A percentile compares a stretch with the other conserved stretches of the same genome.
These are phyloP conservation scores for Ianthella basta DNA, from an alignment of 37 sponge, comb jelly and placozoan genomes.

Conservation along the genomic window DNA sequence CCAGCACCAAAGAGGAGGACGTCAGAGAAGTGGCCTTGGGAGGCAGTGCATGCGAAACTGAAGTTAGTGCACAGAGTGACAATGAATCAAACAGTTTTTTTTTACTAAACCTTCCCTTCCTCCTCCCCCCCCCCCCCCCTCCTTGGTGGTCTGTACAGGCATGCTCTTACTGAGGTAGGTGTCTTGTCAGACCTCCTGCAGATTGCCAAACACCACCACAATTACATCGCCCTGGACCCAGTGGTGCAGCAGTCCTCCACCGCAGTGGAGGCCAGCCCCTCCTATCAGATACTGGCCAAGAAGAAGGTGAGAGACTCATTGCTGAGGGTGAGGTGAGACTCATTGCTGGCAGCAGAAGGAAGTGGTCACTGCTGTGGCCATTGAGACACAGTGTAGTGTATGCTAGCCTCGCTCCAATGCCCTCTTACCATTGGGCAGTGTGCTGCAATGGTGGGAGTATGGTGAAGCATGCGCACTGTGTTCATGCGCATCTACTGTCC, in stretches of 20 bases:
- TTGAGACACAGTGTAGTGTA: not conserved
- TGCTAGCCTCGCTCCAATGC: too few species aligned
- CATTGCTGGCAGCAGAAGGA: too few species aligned
- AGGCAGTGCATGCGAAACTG: conserved; percentile 65
- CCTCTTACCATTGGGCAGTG: too few species aligned
- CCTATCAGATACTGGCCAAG: conserved; percentile 60
- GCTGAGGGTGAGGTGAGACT: too few species aligned
- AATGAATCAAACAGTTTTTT: not conserved
- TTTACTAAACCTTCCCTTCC: not conserved
- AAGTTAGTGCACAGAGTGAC: conserved; percentile 28
- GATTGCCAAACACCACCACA: conserved; percentile 58
- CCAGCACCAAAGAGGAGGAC: conserved; percentile 49
- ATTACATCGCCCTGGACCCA: conserved; percentile 64
- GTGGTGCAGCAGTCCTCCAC: conserved; percentile 36
- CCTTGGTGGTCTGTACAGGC: conserved; percentile 34
- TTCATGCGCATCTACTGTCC: too few species aligned
- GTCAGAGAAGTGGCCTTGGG: conserved; percentile 76
- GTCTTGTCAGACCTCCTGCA: conserved; percentile 70
- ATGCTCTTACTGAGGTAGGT: conserved; percentile 74
- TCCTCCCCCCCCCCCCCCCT: not conserved
- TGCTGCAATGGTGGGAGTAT: too few species aligned
- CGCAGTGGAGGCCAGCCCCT: conserved; percentile 10
- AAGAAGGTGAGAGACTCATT: conserved; percentile 52
- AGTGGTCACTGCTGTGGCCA: too few species aligned
- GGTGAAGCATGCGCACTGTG: too few species aligned